Evolutionary conservation across 2,113 vertebrate genomes (phyloP), one percentile per base, ranked within the genome.

Genomic region (Hiodon tergisus): DNA sequence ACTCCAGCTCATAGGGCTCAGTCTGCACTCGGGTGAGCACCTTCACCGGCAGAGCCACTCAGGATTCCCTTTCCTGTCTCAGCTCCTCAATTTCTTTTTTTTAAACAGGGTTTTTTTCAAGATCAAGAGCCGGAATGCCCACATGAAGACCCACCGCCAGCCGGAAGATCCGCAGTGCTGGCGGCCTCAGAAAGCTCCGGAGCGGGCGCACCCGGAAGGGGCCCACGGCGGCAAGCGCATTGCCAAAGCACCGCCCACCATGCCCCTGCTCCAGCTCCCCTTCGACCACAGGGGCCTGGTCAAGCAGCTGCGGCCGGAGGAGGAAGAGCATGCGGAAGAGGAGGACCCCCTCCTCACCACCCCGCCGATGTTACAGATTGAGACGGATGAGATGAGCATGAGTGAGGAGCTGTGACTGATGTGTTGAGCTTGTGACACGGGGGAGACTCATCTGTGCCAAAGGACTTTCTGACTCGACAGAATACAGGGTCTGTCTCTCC

Each of bases 51-150:
- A 31, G 31, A 31, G 31, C 31, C 31, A 31, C 31, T 31, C 31
- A 31, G 31, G 31, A 31, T 31, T 31, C 31, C 31, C 31, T 9
- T 69, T 53, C 31, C 10, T 60, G 67, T 10, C 51, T 55, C 4
- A 48, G 67, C 17, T 46, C 46, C 10, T 52, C 2, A 5, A 54
- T 48, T 52, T 62, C 65, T n/a, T 13, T 6, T 61, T 58, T 52
- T 60, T 59, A 10, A 11, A 58, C 69, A 95, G 94, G 85, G 92
- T 94, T 48, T 96, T 96, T 88, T 91, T 91, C 82, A 96, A 92
- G 88, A 94, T 95, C 83, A 96, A 96, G 89, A 96, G 94, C 84
- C 92, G 94, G 57, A 96, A 96, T 4, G 94, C 94, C 6, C 94
- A 96, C 83, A 95, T 96, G 94, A 96, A 96, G 81, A 94, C 91